phyloP scores from a whole-genome alignment of 1,140 invertebrate genomes.

The Micrasema longulum region DNA sequence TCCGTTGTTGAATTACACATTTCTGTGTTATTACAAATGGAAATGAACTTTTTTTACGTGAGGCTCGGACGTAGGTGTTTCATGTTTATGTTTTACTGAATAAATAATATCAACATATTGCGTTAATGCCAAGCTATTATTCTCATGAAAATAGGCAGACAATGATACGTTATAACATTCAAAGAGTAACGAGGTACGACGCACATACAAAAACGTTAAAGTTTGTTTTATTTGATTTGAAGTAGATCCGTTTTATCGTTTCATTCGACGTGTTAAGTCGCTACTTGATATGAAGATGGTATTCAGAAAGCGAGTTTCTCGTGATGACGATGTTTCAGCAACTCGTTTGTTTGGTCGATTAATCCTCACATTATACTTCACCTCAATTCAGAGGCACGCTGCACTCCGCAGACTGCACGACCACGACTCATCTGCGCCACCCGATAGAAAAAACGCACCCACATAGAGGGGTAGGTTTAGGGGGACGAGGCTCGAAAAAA shows the following conservation, averaged over 20 bases:
- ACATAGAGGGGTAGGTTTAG: background rate
- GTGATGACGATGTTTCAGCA: background rate
- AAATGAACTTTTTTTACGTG: constrained; percentile 10
- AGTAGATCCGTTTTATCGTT: no score
- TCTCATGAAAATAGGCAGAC: no score
- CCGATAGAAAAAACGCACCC: constrained; percentile 21
- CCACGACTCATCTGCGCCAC: constrained; percentile 33
- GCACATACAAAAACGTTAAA: no score
- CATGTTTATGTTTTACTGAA: constrained; percentile 2
- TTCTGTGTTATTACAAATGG: constrained; percentile 31
- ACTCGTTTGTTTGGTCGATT: constrained; percentile 26
- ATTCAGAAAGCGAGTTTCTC: background rate
- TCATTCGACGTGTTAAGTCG: no score
- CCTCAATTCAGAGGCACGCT: constrained; percentile 23
- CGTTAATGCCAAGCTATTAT: no score
- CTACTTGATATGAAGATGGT: no score
- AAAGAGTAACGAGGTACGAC: no score
- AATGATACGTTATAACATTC: no score
- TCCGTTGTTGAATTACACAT: constrained; percentile 27
- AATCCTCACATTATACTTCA: constrained; percentile 15
- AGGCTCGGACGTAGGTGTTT: background rate
- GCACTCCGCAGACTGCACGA: constrained; percentile 22
- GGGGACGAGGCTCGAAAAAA: constrained; percentile 40
- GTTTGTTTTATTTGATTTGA: no score
- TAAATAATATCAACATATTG: background rate